phyloP scores from a whole-genome alignment of 2,888 invertebrate genomes.

The Argyresthia albistria region DNA sequence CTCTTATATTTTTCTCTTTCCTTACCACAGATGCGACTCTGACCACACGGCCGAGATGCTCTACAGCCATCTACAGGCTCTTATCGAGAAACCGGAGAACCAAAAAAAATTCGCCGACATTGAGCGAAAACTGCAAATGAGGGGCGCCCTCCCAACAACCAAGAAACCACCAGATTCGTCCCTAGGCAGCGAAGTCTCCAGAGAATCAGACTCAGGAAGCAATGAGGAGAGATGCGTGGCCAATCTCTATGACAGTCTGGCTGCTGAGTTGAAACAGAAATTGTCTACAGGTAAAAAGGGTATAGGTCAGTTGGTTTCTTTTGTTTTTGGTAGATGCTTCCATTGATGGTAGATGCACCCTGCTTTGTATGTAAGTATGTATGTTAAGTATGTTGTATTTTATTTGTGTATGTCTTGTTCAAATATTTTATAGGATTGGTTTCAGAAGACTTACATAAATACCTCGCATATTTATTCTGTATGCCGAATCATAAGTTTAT shows the following conservation, averaged over 20 bases:
- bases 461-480: too few relatives aligned
- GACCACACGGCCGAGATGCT: conserved; percentile 92
- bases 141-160: conserved; percentile 69
- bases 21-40: conserved; percentile 83
- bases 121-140: conserved; percentile 72
- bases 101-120: conserved; percentile 88
- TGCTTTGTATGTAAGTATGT: not conserved
- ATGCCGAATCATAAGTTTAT: too few relatives aligned
- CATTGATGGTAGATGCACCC: not conserved
- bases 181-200: conserved; percentile 81
- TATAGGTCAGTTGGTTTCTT: conserved; percentile 50
- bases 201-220: conserved; percentile 80
- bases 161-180: conserved; percentile 82
- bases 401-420: not conserved
- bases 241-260: conserved; percentile 90
- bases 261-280: conserved; percentile 86
- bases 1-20: too few relatives aligned
- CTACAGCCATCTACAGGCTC: conserved; percentile 85
- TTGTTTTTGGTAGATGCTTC: not conserved
- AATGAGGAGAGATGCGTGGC: conserved; percentile 80
- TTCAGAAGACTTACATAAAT: too few relatives aligned
- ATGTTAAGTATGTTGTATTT: not conserved
- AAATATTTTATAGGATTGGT: too few relatives aligned
- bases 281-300: conserved; percentile 71
- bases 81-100: conserved; percentile 87